Evolutionary conservation across 2,797 vertebrate species (phyloP), one percentile per base, ranked within the genome.

Genomic region (Rachycentron canadum): DNA sequence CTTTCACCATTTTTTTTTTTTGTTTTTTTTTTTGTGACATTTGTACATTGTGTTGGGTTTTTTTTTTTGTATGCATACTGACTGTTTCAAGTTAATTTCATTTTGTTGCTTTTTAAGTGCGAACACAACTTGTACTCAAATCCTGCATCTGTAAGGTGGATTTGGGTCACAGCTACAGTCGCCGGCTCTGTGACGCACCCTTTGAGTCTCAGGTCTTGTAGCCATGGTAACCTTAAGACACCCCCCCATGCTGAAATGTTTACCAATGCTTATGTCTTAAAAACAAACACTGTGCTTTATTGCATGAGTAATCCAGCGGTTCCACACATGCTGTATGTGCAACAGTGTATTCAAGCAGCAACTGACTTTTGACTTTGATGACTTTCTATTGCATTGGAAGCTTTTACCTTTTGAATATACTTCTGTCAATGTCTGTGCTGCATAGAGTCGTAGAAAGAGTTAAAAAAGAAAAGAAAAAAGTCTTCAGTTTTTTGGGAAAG

Each of bases 211-310:
- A 77, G 84, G 81, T 78, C 47, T 75, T 1, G 50, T 73, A 36
- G 83, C 57, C 66, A 58, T 64, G 58, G 45, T 59, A 62, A 71
- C 74, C 74, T 0, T 0, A 17, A 67, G 66, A 62, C 73, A 68
- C 49, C 60, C 69, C 55, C 43, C 60, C 56, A 81, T 58, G 79
- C 75, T 79, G 73, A 78, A 81, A 72, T 70, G 68, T 82, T 86
- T 76, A 79, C 66, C 16, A 7, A 73, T 63, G 25, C 70, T 78
- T 16, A 49, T 82, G 89, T 92, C 86, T 86, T 88, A 86, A 81
- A 65, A 57, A 73, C 13, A 4, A 34, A 70, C 38, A 53, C 69
- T 74, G 57, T 77, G 73, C 73, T 82, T 82, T 53, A 26, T 32
- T 69, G 58, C 50, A 55, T 12, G 21, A 41, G 30, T 17, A 25